Evolutionary conservation across 37 sponge, comb jelly and placozoan genomes (phyloP).

Genomic region (Haliclona indistincta): DNA sequence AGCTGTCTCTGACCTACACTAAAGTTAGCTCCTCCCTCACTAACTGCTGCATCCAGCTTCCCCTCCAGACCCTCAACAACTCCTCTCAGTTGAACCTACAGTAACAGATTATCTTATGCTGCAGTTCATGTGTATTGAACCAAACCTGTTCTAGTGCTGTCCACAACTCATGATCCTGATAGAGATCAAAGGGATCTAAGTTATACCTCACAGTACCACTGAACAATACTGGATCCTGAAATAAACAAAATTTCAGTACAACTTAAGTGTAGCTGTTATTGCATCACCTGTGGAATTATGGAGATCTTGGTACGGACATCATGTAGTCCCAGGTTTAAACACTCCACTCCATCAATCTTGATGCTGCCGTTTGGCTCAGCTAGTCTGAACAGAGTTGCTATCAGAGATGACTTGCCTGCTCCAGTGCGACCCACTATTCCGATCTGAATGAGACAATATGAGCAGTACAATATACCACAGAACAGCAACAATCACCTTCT

Average conservation of each 20-base stretch:
- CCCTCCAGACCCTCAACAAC: no score
- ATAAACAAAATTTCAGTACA: no score
- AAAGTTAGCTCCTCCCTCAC: no score
- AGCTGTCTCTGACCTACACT: no score
- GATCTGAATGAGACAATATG: no score
- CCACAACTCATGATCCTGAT: constrained; percentile 76
- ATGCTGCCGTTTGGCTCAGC: constrained; percentile 83
- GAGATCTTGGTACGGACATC: constrained; percentile 76
- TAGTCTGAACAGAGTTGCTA: constrained; percentile 81
- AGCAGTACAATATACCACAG: no score
- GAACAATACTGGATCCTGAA: constrained; percentile 92
- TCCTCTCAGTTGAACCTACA: no score
- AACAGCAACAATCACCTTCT: constrained; percentile 71
- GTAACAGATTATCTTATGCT: no score
- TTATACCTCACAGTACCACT: constrained; percentile 88
- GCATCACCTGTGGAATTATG: constrained; percentile 96
- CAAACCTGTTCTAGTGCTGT: constrained; percentile 71
- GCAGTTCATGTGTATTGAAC: neutral
- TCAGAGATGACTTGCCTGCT: constrained; percentile 91
- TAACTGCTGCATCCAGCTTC: no score
- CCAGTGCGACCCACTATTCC: constrained; percentile 95
- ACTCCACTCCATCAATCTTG: constrained; percentile 76
- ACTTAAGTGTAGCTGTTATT: no score
- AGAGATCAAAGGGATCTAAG: constrained; percentile 88
- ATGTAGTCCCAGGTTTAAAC: constrained; percentile 76